phyloP scores from a whole-genome alignment of 1,140 invertebrate species.

The Trypoxylus dichotomus region DNA sequence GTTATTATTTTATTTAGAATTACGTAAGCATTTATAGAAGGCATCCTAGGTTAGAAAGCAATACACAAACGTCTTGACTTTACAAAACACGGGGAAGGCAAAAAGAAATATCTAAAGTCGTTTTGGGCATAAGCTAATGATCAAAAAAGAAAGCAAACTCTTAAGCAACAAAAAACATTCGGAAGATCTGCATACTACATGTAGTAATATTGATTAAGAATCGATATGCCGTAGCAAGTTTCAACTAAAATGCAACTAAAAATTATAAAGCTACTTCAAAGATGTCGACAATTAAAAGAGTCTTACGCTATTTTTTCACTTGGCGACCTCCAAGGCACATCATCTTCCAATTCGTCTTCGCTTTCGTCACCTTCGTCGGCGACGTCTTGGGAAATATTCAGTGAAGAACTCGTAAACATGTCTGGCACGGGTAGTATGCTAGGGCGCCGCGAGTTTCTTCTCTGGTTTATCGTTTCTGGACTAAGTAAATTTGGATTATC shows the following conservation, averaged over 20 bases:
- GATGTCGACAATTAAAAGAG: slow-evolving; percentile 20
- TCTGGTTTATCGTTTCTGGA: slow-evolving; percentile 74
- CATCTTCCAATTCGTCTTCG: slow-evolving; percentile 85
- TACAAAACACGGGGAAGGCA: background rate
- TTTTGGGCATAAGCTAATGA: background rate
- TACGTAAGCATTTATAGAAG: too few relatives aligned
- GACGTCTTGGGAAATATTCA: slow-evolving; percentile 73
- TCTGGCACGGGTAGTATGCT: slow-evolving; percentile 87
- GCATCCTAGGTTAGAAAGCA: background rate
- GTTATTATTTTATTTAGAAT: too few relatives aligned
- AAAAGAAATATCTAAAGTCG: background rate
- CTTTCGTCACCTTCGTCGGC: slow-evolving; percentile 77
- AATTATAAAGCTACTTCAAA: background rate
- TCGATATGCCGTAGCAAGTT: background rate
- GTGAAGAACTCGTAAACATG: slow-evolving; percentile 77
- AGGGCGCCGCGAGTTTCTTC: slow-evolving; percentile 79
- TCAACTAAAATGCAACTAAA: slow-evolving; percentile 2
- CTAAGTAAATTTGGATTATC: slow-evolving; percentile 81
- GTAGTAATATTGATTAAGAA: background rate
- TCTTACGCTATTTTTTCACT: slow-evolving; percentile 90
- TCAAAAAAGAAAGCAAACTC: background rate
- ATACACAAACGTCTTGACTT: too few relatives aligned
- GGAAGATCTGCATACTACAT: background rate
- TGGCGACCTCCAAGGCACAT: slow-evolving; percentile 85
- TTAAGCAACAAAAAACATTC: background rate